These are phyloP conservation scores for Lingula anatina DNA, from an alignment of 2,888 invertebrate species.

Conservation along the genomic window DNA sequence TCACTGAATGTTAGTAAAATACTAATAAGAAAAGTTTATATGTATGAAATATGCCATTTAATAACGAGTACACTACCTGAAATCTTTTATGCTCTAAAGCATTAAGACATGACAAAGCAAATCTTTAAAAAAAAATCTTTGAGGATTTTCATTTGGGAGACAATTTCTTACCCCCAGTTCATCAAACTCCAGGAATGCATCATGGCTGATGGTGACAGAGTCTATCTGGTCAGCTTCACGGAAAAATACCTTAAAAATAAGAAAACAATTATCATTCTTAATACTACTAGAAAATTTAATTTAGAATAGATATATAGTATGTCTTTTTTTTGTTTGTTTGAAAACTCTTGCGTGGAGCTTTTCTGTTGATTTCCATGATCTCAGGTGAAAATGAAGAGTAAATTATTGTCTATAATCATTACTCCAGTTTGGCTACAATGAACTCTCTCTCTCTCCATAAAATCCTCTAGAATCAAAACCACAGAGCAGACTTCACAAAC, in stretches of 20 bases:
- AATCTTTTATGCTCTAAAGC: no score
- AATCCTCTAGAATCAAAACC: no score
- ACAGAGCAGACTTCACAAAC: not conserved
- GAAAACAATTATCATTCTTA: no score
- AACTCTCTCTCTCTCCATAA: no score
- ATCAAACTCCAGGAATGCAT: conserved; percentile 84
- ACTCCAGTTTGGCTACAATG: no score
- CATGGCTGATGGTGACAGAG: conserved; percentile 88
- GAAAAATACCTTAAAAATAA: conserved; percentile 66
- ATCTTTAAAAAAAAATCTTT: not conserved
- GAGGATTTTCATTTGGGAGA: not conserved
- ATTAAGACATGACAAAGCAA: no score
- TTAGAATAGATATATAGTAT: no score
- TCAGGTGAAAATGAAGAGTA: not conserved
- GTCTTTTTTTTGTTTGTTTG: no score
- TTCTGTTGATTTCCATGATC: no score
- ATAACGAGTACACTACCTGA: no score
- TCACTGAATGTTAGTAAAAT: not conserved
- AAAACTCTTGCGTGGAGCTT: no score
- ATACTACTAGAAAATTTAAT: no score
- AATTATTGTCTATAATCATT: not conserved
- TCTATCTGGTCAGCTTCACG: conserved; percentile 96
- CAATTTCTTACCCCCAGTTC: conserved; percentile 73
- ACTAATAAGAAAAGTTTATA: not conserved
- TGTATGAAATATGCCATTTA: not conserved